Conservation (phyloP, 2,797 vertebrate genomes). For the Carduelis carduelis region DNA sequence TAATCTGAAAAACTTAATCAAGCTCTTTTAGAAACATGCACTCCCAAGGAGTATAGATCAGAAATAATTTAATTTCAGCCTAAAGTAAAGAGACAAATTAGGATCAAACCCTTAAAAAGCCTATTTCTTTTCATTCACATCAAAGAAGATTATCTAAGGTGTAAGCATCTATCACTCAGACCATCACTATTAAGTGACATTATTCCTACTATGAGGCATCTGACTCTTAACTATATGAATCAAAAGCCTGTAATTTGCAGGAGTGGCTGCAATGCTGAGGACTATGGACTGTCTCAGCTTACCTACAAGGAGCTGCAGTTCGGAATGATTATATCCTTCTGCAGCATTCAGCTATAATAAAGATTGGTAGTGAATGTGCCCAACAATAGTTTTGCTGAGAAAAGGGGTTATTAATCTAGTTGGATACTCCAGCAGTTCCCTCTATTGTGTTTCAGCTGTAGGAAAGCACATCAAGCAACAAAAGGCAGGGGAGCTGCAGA, state of each 20-base stretch:
- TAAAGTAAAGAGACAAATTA: not conserved
- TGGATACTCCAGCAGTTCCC: not conserved
- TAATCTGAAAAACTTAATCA: not conserved
- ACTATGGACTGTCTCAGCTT: not conserved
- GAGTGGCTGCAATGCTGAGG: not conserved
- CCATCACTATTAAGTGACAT: not conserved
- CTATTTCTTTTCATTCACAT: not conserved
- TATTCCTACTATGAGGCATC: not conserved
- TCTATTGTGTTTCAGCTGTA: not conserved
- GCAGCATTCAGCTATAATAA: not conserved
- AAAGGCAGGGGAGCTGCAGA: not conserved
- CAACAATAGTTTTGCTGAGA: not conserved
- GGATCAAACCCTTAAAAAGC: not conserved
- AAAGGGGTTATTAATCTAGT: not conserved
- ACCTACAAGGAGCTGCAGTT: not conserved
- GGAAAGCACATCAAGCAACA: not conserved
- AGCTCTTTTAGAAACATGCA: not conserved
- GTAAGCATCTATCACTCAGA: not conserved
- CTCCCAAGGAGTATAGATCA: not conserved
- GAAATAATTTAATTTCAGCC: not conserved
- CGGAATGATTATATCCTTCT: not conserved
- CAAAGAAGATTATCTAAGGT: not conserved
- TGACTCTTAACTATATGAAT: not conserved
- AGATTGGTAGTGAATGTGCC: not conserved
- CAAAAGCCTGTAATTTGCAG: not conserved